Percentiles rank a stretch among this genome's conserved stretches.
Conservation (phyloP, 2,797 vertebrate species). For the Eulemur albifrons region DNA sequence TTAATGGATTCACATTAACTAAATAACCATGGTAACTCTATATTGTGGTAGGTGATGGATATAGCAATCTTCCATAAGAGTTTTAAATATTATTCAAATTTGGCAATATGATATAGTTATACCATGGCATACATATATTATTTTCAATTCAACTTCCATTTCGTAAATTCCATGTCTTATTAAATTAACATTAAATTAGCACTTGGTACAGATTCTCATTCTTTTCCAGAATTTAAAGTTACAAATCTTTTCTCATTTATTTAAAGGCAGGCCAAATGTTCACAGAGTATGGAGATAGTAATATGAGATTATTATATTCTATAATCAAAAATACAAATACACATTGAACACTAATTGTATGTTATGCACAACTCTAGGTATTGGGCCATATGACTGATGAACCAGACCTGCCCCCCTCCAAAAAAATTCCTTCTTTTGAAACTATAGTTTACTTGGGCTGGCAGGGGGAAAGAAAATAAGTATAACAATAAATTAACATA, state of each 20-base stretch:
- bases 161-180: background rate
- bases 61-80: background rate
- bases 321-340: conserved; percentile 6
- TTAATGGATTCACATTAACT: conserved; percentile 33
- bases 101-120: conserved; percentile 20
- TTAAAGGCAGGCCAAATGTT: background rate
- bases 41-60: background rate
- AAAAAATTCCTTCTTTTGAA: background rate
- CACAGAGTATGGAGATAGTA: background rate
- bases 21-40: background rate
- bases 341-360: background rate
- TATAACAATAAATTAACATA: background rate
- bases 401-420: background rate
- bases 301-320: background rate
- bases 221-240: conserved; percentile 7
- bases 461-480: background rate
- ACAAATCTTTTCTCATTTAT: background rate
- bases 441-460: background rate
- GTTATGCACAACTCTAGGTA: background rate
- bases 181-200: background rate
- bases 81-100: conserved; percentile 44
- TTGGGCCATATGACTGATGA: background rate
- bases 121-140: background rate
- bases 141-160: conserved; percentile 1
- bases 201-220: background rate